Evolutionary conservation across 2,113 vertebrate species (phyloP).

Genomic region (Pseudorectes ferrugineus): DNA sequence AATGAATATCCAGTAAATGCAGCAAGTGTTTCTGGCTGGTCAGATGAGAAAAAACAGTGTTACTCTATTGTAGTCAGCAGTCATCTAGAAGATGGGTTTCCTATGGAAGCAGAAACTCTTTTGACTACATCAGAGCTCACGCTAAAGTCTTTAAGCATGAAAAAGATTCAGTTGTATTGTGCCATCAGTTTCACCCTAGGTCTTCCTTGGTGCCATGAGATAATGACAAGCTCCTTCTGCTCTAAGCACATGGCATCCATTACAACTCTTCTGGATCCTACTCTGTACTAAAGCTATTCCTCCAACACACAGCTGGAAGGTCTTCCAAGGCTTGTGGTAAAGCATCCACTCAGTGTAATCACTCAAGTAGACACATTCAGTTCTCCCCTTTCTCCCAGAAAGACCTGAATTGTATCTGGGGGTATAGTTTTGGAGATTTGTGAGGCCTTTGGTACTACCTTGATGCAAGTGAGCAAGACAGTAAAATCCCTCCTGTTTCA

Average conservation of each 20-base stretch:
- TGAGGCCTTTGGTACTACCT: background rate
- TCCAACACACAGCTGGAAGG: background rate
- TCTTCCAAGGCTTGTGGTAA: background rate
- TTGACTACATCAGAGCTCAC: background rate
- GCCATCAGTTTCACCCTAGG: background rate
- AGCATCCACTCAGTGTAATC: background rate
- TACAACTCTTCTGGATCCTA: background rate
- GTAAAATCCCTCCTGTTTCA: background rate
- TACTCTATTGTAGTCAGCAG: background rate
- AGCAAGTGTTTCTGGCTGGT: conserved; percentile 82
- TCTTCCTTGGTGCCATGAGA: background rate
- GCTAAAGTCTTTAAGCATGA: background rate
- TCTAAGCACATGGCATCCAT: background rate
- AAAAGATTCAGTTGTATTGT: background rate
- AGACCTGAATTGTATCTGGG: background rate
- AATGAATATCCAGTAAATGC: conserved; percentile 86
- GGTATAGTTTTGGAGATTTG: background rate
- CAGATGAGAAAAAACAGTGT: background rate
- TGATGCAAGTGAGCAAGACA: background rate
- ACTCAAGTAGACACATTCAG: background rate
- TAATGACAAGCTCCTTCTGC: background rate
- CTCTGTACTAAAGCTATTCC: background rate
- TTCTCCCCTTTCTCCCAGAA: background rate
- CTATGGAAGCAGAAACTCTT: background rate
- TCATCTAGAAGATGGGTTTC: background rate